Percentiles rank a stretch among this genome's conserved stretches.
Evolutionary conservation across 2,113 vertebrate genomes (phyloP).

Genomic region (Hippoglossus stenolepis): DNA sequence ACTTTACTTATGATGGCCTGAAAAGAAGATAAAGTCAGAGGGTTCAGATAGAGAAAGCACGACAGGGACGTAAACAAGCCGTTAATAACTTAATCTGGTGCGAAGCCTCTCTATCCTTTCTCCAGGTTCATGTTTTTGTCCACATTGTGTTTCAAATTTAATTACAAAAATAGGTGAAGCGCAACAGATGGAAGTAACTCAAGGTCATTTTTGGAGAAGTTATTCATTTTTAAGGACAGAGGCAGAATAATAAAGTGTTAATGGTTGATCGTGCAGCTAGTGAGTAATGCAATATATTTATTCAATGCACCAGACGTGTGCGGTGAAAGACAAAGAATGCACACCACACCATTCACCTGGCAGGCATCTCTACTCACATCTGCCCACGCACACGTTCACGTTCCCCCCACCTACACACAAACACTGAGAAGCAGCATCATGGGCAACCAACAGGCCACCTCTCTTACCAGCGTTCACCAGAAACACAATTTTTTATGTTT

Average conservation of each 20-base stretch:
- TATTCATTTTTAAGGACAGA: conserved; percentile 21
- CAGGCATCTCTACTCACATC: conserved; percentile 75
- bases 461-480: conserved; percentile 14
- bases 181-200: conserved; percentile 25
- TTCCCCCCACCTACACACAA: conserved; percentile 69
- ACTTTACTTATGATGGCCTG: not conserved
- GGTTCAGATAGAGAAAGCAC: conserved; percentile 32
- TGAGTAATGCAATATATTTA: conserved; percentile 39
- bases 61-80: conserved; percentile 29
- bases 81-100: conserved; percentile 34
- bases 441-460: conserved; percentile 19
- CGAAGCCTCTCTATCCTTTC: conserved; percentile 9
- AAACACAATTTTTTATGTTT: conserved; percentile 27
- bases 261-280: conserved; percentile 16
- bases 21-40: conserved; percentile 4
- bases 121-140: conserved; percentile 31
- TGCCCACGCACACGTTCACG: conserved; percentile 69
- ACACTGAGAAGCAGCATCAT: conserved; percentile 61
- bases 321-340: conserved; percentile 61
- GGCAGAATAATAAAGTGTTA: conserved; percentile 11
- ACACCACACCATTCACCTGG: conserved; percentile 66
- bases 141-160: conserved; percentile 14
- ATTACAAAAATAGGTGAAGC: conserved; percentile 36
- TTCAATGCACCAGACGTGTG: conserved; percentile 43
- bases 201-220: conserved; percentile 31